These are phyloP conservation scores for Chironomus tentans DNA, from an alignment of 2,888 invertebrate genomes.

Conservation along the genomic window DNA sequence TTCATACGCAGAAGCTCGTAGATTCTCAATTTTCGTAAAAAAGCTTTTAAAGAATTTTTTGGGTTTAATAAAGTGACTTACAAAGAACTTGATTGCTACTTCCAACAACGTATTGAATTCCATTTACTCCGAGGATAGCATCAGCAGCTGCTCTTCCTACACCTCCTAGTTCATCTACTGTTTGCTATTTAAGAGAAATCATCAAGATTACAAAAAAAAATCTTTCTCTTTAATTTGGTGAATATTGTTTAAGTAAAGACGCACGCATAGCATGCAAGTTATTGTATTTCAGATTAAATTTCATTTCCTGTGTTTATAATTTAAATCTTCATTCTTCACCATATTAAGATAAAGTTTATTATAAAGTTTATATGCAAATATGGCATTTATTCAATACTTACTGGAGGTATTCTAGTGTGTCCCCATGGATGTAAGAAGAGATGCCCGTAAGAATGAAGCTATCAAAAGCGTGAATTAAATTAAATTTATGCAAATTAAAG, in stretches of 20 bases:
- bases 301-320: too few species aligned
- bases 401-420: neutral
- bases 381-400: neutral
- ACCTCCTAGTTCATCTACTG: neutral
- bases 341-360: too few species aligned
- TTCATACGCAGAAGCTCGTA: too few species aligned
- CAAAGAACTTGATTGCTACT: constrained; percentile 49
- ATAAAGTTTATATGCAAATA: neutral
- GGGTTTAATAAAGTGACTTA: neutral
- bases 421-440: neutral
- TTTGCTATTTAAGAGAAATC: neutral
- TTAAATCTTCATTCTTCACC: too few species aligned
- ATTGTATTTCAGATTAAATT: too few species aligned
- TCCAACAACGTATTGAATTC: constrained; percentile 46
- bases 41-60: too few species aligned
- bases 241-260: too few species aligned
- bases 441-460: neutral
- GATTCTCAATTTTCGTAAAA: too few species aligned
- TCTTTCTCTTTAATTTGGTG: too few species aligned
- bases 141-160: constrained; percentile 32
- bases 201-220: too few species aligned
- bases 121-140: constrained; percentile 44
- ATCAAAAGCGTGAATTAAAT: neutral
- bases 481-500: neutral
- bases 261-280: too few species aligned